Percentiles rank a stretch among this genome's conserved stretches.
These are phyloP conservation scores for Gallinago media DNA, from an alignment of 2,113 vertebrate genomes.

Conservation along the genomic window DNA sequence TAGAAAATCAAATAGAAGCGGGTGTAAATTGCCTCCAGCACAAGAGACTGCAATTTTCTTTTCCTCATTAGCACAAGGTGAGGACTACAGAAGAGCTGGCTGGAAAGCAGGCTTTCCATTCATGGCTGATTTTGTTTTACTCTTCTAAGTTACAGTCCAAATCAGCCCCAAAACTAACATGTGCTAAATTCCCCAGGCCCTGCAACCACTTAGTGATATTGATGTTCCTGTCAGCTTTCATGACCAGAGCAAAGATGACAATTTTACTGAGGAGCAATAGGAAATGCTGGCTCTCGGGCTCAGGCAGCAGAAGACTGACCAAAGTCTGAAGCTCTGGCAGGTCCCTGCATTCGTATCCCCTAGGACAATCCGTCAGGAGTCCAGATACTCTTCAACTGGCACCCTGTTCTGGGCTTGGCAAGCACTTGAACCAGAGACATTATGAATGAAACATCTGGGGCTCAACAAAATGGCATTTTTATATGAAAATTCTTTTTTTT, in stretches of 20 bases:
- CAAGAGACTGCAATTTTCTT: neutral
- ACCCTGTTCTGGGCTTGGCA: neutral
- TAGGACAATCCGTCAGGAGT: neutral
- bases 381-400: neutral
- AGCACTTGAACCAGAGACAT: rapidly evolving
- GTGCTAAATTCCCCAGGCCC: slow-evolving; percentile 49
- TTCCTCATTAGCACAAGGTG: neutral
- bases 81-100: neutral
- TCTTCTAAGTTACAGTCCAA: slow-evolving; percentile 44
- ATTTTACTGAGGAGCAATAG: neutral
- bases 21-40: neutral
- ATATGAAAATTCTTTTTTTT: neutral
- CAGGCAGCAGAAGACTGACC: neutral
- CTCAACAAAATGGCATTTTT: neutral
- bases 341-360: rapidly evolving
- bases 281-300: neutral
- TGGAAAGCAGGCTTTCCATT: neutral
- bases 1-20: neutral
- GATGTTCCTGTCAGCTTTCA: slow-evolving; percentile 61
- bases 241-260: slow-evolving; percentile 43
- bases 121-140: slow-evolving; percentile 27
- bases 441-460: neutral
- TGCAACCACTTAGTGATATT: slow-evolving; percentile 56
- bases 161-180: slow-evolving; percentile 42
- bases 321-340: neutral